Conservation (phyloP, 2,113 vertebrate genomes). For the Shinisaurus crocodilurus region DNA sequence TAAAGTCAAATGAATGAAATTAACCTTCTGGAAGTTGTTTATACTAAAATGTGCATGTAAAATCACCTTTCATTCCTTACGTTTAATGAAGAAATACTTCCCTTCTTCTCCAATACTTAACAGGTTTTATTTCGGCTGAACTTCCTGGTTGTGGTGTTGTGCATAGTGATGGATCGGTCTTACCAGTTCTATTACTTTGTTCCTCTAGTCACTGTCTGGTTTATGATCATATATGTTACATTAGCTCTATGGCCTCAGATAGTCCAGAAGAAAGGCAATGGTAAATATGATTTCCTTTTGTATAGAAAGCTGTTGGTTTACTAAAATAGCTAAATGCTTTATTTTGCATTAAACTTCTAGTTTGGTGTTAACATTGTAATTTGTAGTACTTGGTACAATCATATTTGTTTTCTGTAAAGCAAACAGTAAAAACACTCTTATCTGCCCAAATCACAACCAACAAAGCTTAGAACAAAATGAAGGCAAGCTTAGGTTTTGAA, state of each 20-base stretch:
- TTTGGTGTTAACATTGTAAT: not conserved
- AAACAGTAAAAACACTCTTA: not conserved
- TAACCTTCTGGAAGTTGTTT: not conserved
- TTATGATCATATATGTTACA: constrained; percentile 90
- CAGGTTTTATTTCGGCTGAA: constrained; percentile 98
- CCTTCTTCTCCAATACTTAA: not conserved
- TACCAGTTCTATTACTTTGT: constrained; percentile 99
- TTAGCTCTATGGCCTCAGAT: constrained; percentile 95
- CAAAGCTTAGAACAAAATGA: not conserved
- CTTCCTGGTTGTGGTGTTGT: constrained; percentile 95
- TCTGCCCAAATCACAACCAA: not conserved
- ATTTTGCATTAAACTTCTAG: not conserved
- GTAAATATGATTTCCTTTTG: constrained; percentile 67
- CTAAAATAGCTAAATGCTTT: not conserved
- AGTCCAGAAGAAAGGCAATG: constrained; percentile 92
- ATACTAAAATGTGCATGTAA: not conserved
- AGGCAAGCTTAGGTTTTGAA: not conserved
- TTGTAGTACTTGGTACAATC: not conserved
- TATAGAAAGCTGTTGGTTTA: not conserved
- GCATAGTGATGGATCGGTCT: constrained; percentile 95
- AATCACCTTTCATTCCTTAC: not conserved
- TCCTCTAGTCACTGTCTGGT: constrained; percentile 97
- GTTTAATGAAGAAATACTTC: constrained; percentile 44
- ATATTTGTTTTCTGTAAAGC: not conserved
- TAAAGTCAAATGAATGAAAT: not conserved